Conservation (phyloP, 37 sponge, comb jelly and placozoan species). For the Chondrilla cf. caribensis region DNA sequence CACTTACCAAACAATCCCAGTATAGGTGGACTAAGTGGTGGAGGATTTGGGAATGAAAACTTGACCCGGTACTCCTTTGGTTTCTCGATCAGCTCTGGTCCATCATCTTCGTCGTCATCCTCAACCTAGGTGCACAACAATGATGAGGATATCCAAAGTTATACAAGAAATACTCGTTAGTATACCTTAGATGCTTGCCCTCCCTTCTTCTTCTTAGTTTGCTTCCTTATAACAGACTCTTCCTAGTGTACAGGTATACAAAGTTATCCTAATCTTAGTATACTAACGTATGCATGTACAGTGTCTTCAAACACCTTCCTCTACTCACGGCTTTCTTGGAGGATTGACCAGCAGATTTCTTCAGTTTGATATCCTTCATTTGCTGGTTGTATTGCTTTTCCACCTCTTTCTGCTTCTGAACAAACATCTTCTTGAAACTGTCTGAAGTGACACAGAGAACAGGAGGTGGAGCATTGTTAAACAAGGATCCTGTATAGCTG, state of each 20-base stretch:
- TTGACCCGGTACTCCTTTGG: conserved; percentile 95
- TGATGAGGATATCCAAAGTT: background rate
- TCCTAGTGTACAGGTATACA: no score
- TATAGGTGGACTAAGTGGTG: conserved; percentile 92
- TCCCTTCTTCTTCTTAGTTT: conserved; percentile 9
- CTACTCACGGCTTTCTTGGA: conserved; percentile 72
- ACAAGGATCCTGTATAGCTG: no score
- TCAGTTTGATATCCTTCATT: conserved; percentile 60
- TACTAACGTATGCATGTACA: background rate
- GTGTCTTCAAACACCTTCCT: no score
- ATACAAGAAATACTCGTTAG: background rate
- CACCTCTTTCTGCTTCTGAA: conserved; percentile 81
- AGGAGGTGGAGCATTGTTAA: background rate
- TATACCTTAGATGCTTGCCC: background rate
- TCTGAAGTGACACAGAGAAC: conserved; percentile 59
- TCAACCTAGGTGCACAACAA: background rate
- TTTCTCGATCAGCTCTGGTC: conserved; percentile 69
- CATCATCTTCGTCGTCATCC: conserved; percentile 58
- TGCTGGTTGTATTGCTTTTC: conserved; percentile 91
- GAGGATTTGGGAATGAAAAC: conserved; percentile 97
- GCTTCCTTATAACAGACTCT: conserved; percentile 10
- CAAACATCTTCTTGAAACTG: conserved; percentile 97
- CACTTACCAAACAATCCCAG: conserved; percentile 88
- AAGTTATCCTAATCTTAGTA: no score
- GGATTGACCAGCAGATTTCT: conserved; percentile 79